Evolutionary conservation across 2,113 vertebrate genomes (phyloP), one percentile per base, ranked within the genome.

Genomic region (Cavia aperea): DNA sequence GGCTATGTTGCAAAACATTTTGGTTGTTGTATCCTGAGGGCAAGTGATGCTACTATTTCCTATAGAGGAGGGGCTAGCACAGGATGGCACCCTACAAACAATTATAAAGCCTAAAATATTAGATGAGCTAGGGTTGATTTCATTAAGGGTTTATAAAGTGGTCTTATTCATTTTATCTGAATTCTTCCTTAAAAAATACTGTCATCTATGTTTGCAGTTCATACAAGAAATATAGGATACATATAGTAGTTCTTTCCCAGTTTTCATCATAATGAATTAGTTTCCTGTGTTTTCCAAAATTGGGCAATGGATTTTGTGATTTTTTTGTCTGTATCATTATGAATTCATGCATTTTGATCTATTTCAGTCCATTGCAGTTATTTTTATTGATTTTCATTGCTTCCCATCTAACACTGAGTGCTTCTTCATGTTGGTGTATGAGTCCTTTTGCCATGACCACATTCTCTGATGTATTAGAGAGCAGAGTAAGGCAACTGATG

Each of bases 191-290:
- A 19, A 88, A 86, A 58, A 66, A 81, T 56, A 93, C 5, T 72
- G 24, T 94, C 1, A 66, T 46, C 72, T 84, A 24, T 88, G n/a
- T 73, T 95, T 89, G 39, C 56, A 81, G 24, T 93, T 93, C 60
- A 46, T 51, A 88, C 5, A 87, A 65, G 51, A 88, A 86, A 86
- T 16, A 5, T 24, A 85, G n/a, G 43, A 65, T 86, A 54, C 51
- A 86, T 65, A 31, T 7, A n/a, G 66, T n/a, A 70, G 66, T 84
- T 91, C 46, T 91, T 83, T 63, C 65, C 56, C 36, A 90, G 4
- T 88, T 90, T 82, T 86, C 68, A 91, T 82, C 90, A 89, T 90
- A 91, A 88, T 82, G n/a, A 73, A 43, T 73, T 43, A 56, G 56
- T 89, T 94, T 39, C 18, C 31, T 77, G 60, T 43, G 86, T 54